These are phyloP conservation scores for Musca domestica DNA, from an alignment of 1,140 invertebrate genomes.

Conservation along the genomic window DNA sequence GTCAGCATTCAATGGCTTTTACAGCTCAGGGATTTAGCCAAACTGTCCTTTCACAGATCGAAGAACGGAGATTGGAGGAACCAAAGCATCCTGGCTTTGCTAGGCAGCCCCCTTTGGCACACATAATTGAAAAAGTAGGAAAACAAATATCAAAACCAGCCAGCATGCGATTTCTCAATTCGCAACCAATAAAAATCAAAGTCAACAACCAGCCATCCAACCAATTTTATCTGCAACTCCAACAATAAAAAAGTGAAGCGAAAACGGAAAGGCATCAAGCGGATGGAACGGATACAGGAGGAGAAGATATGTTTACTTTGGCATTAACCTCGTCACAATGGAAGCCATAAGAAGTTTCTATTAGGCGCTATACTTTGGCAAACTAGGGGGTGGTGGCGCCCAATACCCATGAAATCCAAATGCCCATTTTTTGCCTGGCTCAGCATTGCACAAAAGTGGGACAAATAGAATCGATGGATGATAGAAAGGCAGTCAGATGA, in stretches of 20 bases:
- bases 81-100: not conserved
- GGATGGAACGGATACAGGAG: not conserved
- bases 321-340: slow-evolving; percentile 39
- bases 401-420: no score
- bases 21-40: not conserved
- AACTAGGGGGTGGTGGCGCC: no score
- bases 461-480: no score
- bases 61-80: not conserved
- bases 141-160: not conserved
- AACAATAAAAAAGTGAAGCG: slow-evolving; percentile 7
- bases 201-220: slow-evolving; percentile 45
- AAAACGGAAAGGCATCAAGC: not conserved
- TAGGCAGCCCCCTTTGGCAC: not conserved
- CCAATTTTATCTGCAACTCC: slow-evolving; percentile 22
- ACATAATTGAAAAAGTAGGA: slow-evolving; percentile 4
- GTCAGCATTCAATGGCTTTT: slow-evolving; percentile 2
- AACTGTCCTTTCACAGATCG: not conserved
- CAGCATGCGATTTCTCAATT: slow-evolving; percentile 16
- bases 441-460: no score
- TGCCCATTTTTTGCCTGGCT: no score
- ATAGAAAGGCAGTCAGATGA: no score
- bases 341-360: no score
- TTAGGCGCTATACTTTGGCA: no score
- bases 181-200: slow-evolving; percentile 50
- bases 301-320: slow-evolving; percentile 26